phyloP scores from a whole-genome alignment of 2,888 invertebrate genomes.

The Syrista parreyssii region DNA sequence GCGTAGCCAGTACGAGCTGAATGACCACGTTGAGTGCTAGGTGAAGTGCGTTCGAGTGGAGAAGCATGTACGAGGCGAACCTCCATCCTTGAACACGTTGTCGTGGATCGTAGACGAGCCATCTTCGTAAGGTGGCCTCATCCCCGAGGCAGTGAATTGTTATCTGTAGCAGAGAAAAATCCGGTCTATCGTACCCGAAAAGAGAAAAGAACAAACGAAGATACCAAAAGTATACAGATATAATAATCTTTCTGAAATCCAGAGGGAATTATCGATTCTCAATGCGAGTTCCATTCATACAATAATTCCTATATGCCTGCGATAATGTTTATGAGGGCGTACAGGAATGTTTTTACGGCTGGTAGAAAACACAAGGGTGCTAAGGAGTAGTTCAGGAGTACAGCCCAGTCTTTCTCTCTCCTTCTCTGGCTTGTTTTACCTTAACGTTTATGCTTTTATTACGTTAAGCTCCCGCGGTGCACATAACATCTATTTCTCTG shows the following conservation, averaged over 20 bases:
- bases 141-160: constrained; percentile 59
- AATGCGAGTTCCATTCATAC: not conserved
- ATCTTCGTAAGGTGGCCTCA: constrained; percentile 54
- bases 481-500: constrained; percentile 45
- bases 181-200: not conserved
- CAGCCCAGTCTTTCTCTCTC: not conserved
- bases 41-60: constrained; percentile 83
- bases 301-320: not conserved
- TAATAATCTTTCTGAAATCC: not conserved
- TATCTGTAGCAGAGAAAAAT: constrained; percentile 48
- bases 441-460: constrained; percentile 28
- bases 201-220: not conserved
- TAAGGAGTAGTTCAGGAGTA: not conserved
- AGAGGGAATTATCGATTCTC: not conserved
- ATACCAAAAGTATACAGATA: not conserved
- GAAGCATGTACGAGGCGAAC: constrained; percentile 80
- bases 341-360: not conserved
- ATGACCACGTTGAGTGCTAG: constrained; percentile 81
- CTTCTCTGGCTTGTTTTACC: constrained; percentile 1
- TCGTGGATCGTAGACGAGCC: constrained; percentile 73
- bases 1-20: constrained; percentile 69
- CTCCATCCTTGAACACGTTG: constrained; percentile 81
- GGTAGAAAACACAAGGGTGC: not conserved
- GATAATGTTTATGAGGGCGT: not conserved
- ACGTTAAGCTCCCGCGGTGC: constrained; percentile 35